A percentile compares a stretch with the other conserved stretches of the same genome.
Conservation (phyloP, 2,888 invertebrate genomes). For the Coremacera marginata region DNA sequence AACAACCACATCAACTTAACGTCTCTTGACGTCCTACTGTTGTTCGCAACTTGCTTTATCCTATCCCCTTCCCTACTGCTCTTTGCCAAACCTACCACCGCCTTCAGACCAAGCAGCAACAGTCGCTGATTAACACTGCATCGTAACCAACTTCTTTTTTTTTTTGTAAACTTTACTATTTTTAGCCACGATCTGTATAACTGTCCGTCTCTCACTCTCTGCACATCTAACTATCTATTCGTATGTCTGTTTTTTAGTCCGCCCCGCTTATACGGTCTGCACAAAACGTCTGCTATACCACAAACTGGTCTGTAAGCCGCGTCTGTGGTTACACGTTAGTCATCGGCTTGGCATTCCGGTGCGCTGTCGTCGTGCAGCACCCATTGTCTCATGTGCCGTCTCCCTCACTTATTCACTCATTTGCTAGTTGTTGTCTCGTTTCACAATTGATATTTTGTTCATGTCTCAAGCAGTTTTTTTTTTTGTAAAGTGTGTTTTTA, state of each 20-base stretch:
- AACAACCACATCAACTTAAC: background rate
- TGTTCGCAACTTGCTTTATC: background rate
- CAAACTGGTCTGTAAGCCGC: slow-evolving; percentile 7
- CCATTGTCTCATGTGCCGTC: background rate
- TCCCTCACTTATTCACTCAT: background rate
- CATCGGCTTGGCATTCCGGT: slow-evolving; percentile 26
- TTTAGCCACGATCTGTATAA: background rate
- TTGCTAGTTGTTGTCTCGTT: background rate
- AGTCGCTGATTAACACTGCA: background rate
- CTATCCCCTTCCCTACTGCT: background rate
- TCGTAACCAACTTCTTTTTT: background rate
- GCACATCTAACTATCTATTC: background rate
- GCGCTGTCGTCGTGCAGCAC: background rate
- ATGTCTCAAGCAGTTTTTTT: slow-evolving; percentile 16
- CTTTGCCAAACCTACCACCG: slow-evolving; percentile 13
- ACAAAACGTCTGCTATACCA: background rate
- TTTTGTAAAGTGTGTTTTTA: background rate
- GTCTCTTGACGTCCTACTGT: background rate
- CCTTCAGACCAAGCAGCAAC: background rate
- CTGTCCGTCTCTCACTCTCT: background rate
- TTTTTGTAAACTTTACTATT: background rate
- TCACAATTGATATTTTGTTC: slow-evolving; percentile 15
- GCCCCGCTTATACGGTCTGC: background rate
- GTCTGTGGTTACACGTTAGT: slow-evolving; percentile 12
- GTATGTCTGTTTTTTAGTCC: background rate